Percentiles rank a stretch among this genome's conserved stretches.
Evolutionary conservation across 2,888 invertebrate genomes (phyloP).

Genomic region (Noctua comes): DNA sequence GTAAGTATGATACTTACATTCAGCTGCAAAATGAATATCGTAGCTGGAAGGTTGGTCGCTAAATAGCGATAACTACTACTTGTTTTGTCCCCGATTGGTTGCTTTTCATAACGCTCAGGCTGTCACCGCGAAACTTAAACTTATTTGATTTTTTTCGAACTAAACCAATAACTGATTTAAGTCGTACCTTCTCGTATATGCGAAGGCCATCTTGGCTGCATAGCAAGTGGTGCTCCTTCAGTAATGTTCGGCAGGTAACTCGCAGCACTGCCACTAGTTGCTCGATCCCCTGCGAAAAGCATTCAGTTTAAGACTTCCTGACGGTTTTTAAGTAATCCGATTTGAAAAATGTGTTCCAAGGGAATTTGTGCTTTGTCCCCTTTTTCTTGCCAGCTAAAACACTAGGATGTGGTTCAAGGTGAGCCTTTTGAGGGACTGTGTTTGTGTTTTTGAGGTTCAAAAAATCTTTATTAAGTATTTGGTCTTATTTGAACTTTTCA

Average conservation of each 20-base stretch:
- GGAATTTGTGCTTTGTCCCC: background rate
- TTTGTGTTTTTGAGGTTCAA: background rate
- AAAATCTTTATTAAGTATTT: too few species aligned
- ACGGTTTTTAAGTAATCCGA: background rate
- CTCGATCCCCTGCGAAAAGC: conserved; percentile 76
- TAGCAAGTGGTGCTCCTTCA: conserved; percentile 84
- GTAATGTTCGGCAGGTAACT: conserved; percentile 87
- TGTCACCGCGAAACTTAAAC: background rate
- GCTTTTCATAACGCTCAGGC: background rate
- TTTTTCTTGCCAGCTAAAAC: background rate
- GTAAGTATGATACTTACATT: background rate
- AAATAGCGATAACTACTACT: background rate
- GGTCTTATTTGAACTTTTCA: too few species aligned
- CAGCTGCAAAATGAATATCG: background rate
- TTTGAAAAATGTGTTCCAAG: background rate
- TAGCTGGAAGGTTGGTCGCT: background rate
- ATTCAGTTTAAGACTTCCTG: background rate
- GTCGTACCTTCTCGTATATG: conserved; percentile 83
- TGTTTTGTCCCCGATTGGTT: background rate
- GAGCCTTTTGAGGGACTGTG: background rate
- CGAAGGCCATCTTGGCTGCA: conserved; percentile 84
- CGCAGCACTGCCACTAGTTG: conserved; percentile 76
- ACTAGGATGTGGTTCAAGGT: background rate
- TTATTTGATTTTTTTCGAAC: background rate
- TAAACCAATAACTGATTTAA: background rate